Base-by-base conservation (phyloP, 2,797 vertebrate genomes). In the Bufotes viridis region DNA sequence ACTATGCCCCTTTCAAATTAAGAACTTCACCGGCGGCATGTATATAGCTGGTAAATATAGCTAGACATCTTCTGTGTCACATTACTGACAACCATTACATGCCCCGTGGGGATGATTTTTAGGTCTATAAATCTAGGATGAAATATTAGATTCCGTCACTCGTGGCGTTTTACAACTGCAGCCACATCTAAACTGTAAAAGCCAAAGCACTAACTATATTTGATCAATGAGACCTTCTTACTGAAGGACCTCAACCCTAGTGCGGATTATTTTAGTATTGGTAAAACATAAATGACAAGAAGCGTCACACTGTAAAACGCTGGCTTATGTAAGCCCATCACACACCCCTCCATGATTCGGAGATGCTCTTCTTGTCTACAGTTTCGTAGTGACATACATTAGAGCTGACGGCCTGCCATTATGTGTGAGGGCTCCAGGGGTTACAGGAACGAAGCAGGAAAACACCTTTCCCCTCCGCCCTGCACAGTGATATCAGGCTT, bases 351-450 rank as follows among this genome's bases (percentile, higher is more conserved):
- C 10, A 22, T 14, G 17, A 9, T 24, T 83, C 26, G 3, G 81
- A 57, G 57, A 20, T 1, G 22, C 51, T 13, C 26, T 42, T 80
- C 15, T 7, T 42, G 55, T 60, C 58, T n/a, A 49, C 14, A 15
- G 5, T 7, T 4, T 7, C 3, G 79, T 67, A 63, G 51, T 61
- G 51, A 81, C 20, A 15, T 18, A 84, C 10, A 69, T 74, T 61
- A 72, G 24, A 29, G 53, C 51, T 29, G 81, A 81, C 63, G 51
- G 34, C 85, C 60, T 55, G 74, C 0, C 78, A 6, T 63, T 67
- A 75, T 58, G 85, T 90, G 65, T 88, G 86, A 55, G 53, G 74
- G 81, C 90, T 81, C 70, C 7, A 75, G 85, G 67, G 87, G 2
- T 58, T 57, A 70, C 24, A 69, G 55, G 10, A 55, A 53, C 18